Evolutionary conservation across 2,888 invertebrate genomes (phyloP).

Genomic region (Phortica okadai): DNA sequence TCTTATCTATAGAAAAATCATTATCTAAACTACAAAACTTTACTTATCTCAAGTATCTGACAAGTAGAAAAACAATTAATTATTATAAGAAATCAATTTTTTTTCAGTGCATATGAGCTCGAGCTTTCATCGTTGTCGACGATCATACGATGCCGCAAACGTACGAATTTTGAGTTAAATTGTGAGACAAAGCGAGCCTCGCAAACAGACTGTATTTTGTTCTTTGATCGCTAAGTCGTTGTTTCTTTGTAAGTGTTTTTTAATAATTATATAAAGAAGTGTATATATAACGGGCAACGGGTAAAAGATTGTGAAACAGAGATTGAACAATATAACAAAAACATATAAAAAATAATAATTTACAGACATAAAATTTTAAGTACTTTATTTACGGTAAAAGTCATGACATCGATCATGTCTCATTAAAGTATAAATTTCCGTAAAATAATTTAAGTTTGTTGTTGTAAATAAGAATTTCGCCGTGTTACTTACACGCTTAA

Average conservation of each 20-base stretch:
- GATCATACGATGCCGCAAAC: constrained; percentile 26
- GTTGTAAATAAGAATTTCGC: no score
- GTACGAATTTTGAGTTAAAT: constrained; percentile 56
- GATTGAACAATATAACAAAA: background rate
- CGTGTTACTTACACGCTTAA: no score
- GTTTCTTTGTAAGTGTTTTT: constrained; percentile 35
- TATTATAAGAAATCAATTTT: background rate
- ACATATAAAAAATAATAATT: background rate
- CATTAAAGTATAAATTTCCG: no score
- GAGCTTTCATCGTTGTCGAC: constrained; percentile 18
- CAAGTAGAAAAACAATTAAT: background rate
- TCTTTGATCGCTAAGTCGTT: constrained; percentile 58
- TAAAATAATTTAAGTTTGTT: no score
- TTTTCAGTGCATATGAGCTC: constrained; percentile 2
- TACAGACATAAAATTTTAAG: no score
- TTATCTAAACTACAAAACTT: no score
- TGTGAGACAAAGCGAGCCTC: constrained; percentile 56
- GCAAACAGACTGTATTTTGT: constrained; percentile 66
- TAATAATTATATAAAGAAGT: constrained; percentile 11
- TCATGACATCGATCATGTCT: no score
- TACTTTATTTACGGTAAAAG: background rate
- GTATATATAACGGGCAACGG: no score
- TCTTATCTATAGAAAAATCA: no score
- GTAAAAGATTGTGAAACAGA: no score
- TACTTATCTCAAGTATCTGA: no score